These are phyloP conservation scores for Fragariocoptes setiger DNA, from an alignment of 1,140 invertebrate species.

Conservation along the genomic window DNA sequence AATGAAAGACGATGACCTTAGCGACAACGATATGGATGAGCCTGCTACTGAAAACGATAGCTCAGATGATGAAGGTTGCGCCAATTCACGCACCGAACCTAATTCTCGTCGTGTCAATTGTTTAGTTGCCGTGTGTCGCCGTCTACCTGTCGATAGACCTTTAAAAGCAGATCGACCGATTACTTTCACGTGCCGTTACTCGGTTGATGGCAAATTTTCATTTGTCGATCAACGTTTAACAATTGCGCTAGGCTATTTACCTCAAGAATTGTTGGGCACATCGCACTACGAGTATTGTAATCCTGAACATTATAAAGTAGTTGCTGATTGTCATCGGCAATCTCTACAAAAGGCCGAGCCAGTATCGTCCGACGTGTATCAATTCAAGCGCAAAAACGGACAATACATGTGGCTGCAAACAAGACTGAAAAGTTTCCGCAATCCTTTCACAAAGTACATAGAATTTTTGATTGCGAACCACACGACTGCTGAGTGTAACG, in stretches of 20 bases:
- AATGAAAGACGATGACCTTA: conserved; percentile 25
- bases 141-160: conserved; percentile 29
- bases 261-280: conserved; percentile 62
- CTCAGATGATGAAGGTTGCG: not conserved
- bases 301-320: conserved; percentile 39
- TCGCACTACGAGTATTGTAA: conserved; percentile 77
- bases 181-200: conserved; percentile 30
- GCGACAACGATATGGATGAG: conserved; percentile 25
- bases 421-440: conserved; percentile 52
- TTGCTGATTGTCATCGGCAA: conserved; percentile 48
- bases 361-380: conserved; percentile 23
- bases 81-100: not conserved
- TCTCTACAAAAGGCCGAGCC: conserved; percentile 6
- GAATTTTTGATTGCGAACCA: conserved; percentile 60
- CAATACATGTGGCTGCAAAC: conserved; percentile 37
- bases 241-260: conserved; percentile 51
- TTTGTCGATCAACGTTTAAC: conserved; percentile 45
- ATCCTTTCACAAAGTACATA: conserved; percentile 68
- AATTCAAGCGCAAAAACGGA: conserved; percentile 42
- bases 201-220: conserved; percentile 26
- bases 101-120: conserved; percentile 18
- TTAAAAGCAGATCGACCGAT: conserved; percentile 19
- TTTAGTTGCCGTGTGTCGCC: conserved; percentile 22
- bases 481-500: conserved; percentile 15
- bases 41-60: not conserved